Conservation (phyloP, 2,113 vertebrate species). For the Collichthys lucidus region DNA sequence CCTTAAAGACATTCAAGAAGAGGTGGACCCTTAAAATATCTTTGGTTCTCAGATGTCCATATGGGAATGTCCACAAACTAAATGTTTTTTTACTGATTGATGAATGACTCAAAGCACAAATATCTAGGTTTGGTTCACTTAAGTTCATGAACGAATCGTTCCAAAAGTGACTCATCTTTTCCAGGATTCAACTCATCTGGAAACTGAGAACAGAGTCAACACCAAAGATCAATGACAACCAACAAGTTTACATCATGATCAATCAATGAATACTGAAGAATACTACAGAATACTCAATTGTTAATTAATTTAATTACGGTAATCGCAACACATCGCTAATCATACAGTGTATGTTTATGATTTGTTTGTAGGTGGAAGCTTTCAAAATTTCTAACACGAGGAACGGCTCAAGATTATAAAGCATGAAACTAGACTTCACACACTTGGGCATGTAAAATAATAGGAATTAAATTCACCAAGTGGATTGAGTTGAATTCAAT, state of each 20-base stretch:
- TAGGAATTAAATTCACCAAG: background rate
- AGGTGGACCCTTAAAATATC: conserved; percentile 9
- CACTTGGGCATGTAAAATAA: background rate
- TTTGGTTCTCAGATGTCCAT: background rate
- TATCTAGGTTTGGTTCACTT: conserved; percentile 64
- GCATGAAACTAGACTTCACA: background rate
- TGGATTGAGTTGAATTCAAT: background rate
- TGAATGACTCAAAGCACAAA: conserved; percentile 71
- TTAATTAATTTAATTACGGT: too few relatives aligned
- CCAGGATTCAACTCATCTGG: conserved; percentile 56
- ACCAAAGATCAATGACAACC: conserved; percentile 43
- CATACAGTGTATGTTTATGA: background rate
- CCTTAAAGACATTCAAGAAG: background rate
- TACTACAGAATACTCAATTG: background rate
- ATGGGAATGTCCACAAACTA: conserved; percentile 20
- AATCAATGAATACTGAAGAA: background rate
- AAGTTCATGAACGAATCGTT: conserved; percentile 48
- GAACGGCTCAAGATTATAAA: background rate
- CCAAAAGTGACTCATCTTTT: conserved; percentile 77
- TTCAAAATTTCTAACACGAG: background rate
- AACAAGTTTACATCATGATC: conserved; percentile 1
- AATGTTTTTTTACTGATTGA: conserved; percentile 46
- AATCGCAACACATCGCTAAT: background rate
- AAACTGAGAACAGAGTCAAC: conserved; percentile 70
- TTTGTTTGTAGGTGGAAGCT: background rate